Conservation (phyloP, 1,140 invertebrate genomes). For the Drosophila oshimai region DNA sequence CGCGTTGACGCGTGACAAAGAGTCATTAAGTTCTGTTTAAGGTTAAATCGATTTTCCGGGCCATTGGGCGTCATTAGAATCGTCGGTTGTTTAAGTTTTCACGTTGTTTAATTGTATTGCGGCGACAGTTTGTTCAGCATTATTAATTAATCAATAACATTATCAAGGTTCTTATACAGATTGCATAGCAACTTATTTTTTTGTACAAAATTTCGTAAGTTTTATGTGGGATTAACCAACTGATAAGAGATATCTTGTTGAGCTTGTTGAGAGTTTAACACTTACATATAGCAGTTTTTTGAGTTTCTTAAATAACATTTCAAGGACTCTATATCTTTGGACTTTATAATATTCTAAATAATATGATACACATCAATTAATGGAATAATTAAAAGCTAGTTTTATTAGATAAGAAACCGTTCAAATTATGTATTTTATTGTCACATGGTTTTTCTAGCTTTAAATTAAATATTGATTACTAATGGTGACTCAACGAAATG, state of each 20-base stretch:
- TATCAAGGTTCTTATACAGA: slow-evolving; percentile 20
- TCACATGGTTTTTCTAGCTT: not conserved
- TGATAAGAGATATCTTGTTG: slow-evolving; percentile 11
- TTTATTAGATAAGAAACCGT: too few species aligned
- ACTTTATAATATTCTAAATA: too few species aligned
- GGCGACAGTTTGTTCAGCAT: not conserved
- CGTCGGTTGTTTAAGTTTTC: slow-evolving; percentile 31
- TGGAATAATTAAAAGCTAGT: too few species aligned
- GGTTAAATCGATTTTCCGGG: slow-evolving; percentile 67
- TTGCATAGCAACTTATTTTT: not conserved
- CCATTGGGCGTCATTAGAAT: slow-evolving; percentile 29
- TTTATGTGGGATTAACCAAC: slow-evolving; percentile 6
- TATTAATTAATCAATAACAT: slow-evolving; percentile 34
- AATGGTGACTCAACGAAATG: not conserved
- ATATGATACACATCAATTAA: too few species aligned
- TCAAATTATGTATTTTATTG: too few species aligned
- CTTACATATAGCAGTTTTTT: too few species aligned
- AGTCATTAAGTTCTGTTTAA: slow-evolving; percentile 57
- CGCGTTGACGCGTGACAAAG: slow-evolving; percentile 52
- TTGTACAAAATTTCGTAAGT: slow-evolving; percentile 13
- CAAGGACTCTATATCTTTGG: too few species aligned
- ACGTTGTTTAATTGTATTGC: slow-evolving; percentile 14
- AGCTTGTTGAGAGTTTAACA: too few species aligned
- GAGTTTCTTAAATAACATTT: too few species aligned
- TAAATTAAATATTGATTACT: not conserved